These are phyloP conservation scores for Xestia c-nigrum DNA, from an alignment of 2,888 invertebrate species.

Conservation along the genomic window DNA sequence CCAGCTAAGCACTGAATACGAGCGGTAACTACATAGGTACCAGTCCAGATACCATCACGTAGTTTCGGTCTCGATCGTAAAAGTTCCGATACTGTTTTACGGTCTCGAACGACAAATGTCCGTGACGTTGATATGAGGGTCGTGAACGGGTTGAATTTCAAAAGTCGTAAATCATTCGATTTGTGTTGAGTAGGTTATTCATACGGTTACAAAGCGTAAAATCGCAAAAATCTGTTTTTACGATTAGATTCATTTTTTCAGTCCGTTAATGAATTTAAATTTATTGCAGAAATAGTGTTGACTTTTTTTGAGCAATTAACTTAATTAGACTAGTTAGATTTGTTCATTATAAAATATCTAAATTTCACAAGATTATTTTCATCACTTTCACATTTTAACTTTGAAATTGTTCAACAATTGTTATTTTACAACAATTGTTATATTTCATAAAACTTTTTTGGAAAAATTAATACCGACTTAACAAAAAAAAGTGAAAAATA, in stretches of 20 bases:
- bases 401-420: background rate
- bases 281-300: background rate
- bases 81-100: slow-evolving; percentile 32
- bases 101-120: slow-evolving; percentile 37
- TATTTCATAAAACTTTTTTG: background rate
- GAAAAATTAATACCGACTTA: too few relatives aligned
- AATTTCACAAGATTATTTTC: background rate
- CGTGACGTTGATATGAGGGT: slow-evolving; percentile 24
- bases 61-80: slow-evolving; percentile 31
- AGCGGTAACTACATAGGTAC: background rate
- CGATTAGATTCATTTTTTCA: background rate
- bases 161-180: slow-evolving; percentile 23
- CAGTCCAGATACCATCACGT: slow-evolving; percentile 1
- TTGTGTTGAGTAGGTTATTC: background rate
- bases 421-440: background rate
- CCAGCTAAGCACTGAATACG: slow-evolving; percentile 14
- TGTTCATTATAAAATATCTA: too few relatives aligned
- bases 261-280: background rate
- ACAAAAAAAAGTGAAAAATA: too few relatives aligned
- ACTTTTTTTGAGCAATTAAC: background rate
- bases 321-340: background rate
- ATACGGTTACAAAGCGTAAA: background rate
- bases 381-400: background rate
- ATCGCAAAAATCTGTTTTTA: background rate
- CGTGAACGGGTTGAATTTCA: slow-evolving; percentile 26